Evolutionary conservation across 2,797 vertebrate species (phyloP).

Genomic region (Carduelis carduelis): DNA sequence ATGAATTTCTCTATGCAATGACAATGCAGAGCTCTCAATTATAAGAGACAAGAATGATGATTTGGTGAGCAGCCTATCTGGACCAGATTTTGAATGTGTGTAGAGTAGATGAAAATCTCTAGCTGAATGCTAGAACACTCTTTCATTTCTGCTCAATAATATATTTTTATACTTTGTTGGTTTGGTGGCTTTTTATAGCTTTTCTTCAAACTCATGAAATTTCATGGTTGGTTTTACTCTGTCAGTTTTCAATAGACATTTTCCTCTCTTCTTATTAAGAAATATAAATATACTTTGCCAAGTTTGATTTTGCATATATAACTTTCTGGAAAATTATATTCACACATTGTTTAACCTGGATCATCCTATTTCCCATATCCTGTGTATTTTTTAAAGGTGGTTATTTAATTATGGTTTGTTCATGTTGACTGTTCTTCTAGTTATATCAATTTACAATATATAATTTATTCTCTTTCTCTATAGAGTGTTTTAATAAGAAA

Average conservation of each 20-base stretch:
- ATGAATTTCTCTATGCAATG: background rate
- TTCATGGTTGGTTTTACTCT: background rate
- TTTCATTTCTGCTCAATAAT: background rate
- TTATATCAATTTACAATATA: background rate
- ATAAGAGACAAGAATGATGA: background rate
- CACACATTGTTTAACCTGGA: slow-evolving; percentile 26
- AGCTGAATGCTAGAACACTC: background rate
- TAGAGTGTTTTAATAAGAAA: slow-evolving; percentile 4
- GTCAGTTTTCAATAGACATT: background rate
- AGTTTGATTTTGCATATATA: slow-evolving; percentile 1
- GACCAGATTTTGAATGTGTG: background rate
- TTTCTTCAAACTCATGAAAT: background rate
- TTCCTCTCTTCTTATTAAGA: slow-evolving; percentile 23
- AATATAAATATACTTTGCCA: slow-evolving; percentile 43
- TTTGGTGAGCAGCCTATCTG: background rate
- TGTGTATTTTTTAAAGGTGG: background rate
- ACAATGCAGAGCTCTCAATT: background rate
- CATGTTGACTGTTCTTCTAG: background rate
- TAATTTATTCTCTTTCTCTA: background rate
- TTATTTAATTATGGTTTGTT: slow-evolving; percentile 40
- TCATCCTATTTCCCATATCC: background rate
- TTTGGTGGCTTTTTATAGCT: background rate
- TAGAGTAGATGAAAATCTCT: background rate
- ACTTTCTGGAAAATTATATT: slow-evolving; percentile 6
- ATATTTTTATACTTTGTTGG: background rate